Evolutionary conservation across 2,888 invertebrate species (phyloP).

Genomic region (Calliphora vomitoria): DNA sequence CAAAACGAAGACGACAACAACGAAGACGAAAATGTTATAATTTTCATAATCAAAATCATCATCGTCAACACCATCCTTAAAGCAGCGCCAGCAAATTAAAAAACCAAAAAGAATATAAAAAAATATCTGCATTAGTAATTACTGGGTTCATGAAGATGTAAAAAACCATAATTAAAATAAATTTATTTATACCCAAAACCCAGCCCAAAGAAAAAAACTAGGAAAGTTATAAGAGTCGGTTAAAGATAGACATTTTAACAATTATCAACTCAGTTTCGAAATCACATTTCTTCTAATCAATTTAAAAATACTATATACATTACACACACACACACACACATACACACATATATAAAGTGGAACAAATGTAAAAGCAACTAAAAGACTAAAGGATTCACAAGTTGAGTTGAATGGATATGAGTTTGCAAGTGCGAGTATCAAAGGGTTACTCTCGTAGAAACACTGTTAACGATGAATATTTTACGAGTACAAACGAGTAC

Average conservation of each 20-base stretch:
- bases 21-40: neutral
- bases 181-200: neutral
- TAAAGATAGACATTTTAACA: neutral
- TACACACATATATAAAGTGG: neutral
- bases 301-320: neutral
- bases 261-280: neutral
- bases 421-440: neutral
- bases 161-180: neutral
- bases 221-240: neutral
- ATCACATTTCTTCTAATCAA: neutral
- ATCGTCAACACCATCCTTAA: neutral
- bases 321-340: too few relatives aligned
- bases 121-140: constrained; percentile 14
- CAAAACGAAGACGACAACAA: neutral
- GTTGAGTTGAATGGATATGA: neutral
- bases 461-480: too few relatives aligned
- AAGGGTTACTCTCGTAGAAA: neutral
- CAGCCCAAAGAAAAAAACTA: neutral
- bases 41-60: constrained; percentile 32
- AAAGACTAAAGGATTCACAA: neutral
- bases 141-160: neutral
- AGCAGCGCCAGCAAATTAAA: neutral
- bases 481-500: too few relatives aligned
- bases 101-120: neutral
- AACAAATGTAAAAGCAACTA: neutral